Evolutionary conservation across 2,888 invertebrate species (phyloP).

Genomic region (Thymelicus acteon): DNA sequence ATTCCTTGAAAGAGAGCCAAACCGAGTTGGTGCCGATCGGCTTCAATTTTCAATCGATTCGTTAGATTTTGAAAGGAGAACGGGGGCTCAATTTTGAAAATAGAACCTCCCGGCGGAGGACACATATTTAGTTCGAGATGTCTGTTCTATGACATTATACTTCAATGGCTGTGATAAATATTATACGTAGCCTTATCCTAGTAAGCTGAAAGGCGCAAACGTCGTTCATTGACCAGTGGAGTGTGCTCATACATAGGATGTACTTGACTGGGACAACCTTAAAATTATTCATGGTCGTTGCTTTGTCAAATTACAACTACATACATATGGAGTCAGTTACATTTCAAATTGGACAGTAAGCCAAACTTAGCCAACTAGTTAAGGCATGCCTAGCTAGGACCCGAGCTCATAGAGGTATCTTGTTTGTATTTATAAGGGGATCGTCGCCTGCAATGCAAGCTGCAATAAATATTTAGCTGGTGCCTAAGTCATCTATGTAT

Average conservation of each 20-base stretch:
- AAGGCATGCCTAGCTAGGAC: background rate
- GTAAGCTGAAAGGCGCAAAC: too few species aligned
- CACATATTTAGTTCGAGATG: too few species aligned
- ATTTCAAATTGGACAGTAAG: slow-evolving; percentile 8
- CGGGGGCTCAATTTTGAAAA: too few species aligned
- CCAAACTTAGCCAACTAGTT: slow-evolving; percentile 8
- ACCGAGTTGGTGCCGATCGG: too few species aligned
- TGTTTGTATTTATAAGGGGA: slow-evolving; percentile 27
- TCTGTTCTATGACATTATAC: too few species aligned
- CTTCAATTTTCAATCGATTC: too few species aligned
- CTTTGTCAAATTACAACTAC: background rate
- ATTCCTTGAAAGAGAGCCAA: too few species aligned
- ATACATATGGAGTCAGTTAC: background rate
- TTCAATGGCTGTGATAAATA: too few species aligned
- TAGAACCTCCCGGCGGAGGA: too few species aligned
- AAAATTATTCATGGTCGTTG: background rate
- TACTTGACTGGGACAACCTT: background rate
- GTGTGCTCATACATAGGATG: background rate
- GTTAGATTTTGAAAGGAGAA: too few species aligned
- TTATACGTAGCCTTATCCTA: too few species aligned
- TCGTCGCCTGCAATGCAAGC: background rate
- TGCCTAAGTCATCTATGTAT: background rate
- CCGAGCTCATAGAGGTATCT: slow-evolving; percentile 5
- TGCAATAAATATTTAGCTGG: slow-evolving; percentile 23
- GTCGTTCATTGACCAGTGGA: background rate